Percentiles rank a stretch among this genome's conserved stretches.
Conservation (phyloP, 2,888 invertebrate species). For the Acrobasis suavella region DNA sequence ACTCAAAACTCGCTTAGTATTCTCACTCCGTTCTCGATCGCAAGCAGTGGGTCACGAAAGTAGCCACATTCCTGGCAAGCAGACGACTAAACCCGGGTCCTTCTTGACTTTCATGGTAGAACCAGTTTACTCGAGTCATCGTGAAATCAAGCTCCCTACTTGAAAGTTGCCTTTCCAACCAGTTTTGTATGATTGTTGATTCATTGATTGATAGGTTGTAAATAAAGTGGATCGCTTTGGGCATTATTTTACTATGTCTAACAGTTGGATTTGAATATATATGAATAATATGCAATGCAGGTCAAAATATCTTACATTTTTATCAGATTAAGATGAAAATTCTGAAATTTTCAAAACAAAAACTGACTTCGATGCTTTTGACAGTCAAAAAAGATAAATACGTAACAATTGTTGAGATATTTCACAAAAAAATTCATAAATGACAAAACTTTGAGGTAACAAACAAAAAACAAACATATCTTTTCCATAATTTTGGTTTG, state of each 20-base stretch:
- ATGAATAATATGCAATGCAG: too few relatives aligned
- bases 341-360: too few relatives aligned
- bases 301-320: too few relatives aligned
- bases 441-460: too few relatives aligned
- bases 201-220: constrained; percentile 6
- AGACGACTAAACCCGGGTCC: constrained; percentile 55
- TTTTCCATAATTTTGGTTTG: too few relatives aligned
- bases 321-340: too few relatives aligned
- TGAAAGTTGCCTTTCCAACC: constrained; percentile 65
- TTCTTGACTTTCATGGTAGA: constrained; percentile 52
- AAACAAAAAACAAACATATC: too few relatives aligned
- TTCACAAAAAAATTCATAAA: too few relatives aligned
- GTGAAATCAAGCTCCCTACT: constrained; percentile 68
- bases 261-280: background rate
- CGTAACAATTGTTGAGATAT: too few relatives aligned
- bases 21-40: constrained; percentile 5
- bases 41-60: constrained; percentile 59
- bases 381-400: too few relatives aligned
- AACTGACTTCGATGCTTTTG: too few relatives aligned
- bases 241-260: background rate
- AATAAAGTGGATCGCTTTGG: background rate
- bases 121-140: constrained; percentile 55
- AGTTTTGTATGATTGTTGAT: constrained; percentile 21
- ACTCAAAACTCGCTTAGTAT: constrained; percentile 17
- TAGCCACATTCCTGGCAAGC: constrained; percentile 64